Evolutionary conservation across 92 coral and sea anemone genomes (phyloP), one percentile per base, ranked within the genome.

Genomic region (Bergia puertoricense): DNA sequence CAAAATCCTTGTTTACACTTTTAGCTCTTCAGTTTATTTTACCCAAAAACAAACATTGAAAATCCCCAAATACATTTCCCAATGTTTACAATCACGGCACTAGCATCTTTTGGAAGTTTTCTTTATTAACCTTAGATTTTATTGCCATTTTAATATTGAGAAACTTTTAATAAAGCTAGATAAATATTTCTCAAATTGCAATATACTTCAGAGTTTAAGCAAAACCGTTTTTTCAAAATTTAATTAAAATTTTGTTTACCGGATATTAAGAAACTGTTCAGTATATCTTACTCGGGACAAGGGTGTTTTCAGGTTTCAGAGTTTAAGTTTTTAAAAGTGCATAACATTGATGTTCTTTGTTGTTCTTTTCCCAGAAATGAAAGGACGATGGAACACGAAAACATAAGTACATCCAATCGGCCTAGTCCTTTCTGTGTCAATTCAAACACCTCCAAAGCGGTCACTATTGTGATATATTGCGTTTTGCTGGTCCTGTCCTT

Each of bases 381-480:
- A 41, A 40, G 40, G 4, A 22, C 22, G 5, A 82, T 82, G 86
- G 76, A 41, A 0, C 40, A 1, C 41, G 36, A 81, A 39, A 82
- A 82, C 22, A 2, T 36, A 43, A 82, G 76, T 36, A 38, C 76
- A 42, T 57, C 56, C 20, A 20, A 57, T 66, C 76, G 50, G 8
- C 86, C 86, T 7, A 82, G 86, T 43, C 86, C 86, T 8, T 82
- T 82, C 20, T 82, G 86, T 44, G 76, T 82, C 40, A 45, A 69
- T 43, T 20, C 76, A 23, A 42, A 66, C 76, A n/a, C 76, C 56
- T 82, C 76, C 76, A 82, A 65, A 82, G 57, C 6, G 50, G 39
- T 82, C 36, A 82, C 76, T 23, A 82, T 82, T 9, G 57, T n/a
- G 22, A 4, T 82, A 45, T 82, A 82, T 22, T 8, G 86, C 74